phyloP scores from a whole-genome alignment of 2,888 invertebrate genomes.

The Hypsopygia costalis region DNA sequence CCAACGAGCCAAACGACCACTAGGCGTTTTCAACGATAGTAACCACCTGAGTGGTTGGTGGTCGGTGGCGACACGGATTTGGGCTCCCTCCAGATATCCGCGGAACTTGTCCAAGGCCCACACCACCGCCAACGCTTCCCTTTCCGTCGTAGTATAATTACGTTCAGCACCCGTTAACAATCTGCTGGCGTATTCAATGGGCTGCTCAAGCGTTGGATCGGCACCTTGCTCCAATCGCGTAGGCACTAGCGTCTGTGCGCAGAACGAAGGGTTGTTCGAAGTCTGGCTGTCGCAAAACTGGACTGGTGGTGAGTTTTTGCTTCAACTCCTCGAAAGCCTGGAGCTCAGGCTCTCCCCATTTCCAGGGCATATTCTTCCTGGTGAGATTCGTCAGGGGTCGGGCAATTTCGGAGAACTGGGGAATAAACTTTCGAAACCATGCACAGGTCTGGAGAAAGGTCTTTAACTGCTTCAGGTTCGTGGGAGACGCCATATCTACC shows the following conservation, averaged over 20 bases:
- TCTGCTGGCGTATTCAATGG: no score
- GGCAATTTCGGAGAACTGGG: background rate
- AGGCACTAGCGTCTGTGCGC: background rate
- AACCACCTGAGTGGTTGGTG: constrained; percentile 19
- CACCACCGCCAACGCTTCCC: no score
- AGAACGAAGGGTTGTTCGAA: background rate
- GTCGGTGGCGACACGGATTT: constrained; percentile 13
- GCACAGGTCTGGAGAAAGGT: background rate
- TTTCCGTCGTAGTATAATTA: no score
- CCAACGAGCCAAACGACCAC: constrained; percentile 18
- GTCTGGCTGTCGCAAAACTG: background rate
- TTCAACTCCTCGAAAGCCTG: background rate
- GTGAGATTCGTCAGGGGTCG: background rate
- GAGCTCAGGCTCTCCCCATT: background rate
- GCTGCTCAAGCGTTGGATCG: background rate
- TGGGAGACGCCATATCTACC: background rate
- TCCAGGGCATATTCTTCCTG: background rate
- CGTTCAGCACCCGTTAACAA: no score
- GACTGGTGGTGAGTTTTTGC: background rate
- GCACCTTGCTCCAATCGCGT: background rate
- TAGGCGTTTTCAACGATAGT: constrained; percentile 14
- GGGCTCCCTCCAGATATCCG: constrained; percentile 23
- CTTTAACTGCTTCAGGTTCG: background rate
- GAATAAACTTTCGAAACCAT: background rate
- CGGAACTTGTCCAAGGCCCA: constrained; percentile 13